These are phyloP conservation scores for Parauchenoglanis ngamensis DNA, from an alignment of 2,797 vertebrate species.

Conservation along the genomic window DNA sequence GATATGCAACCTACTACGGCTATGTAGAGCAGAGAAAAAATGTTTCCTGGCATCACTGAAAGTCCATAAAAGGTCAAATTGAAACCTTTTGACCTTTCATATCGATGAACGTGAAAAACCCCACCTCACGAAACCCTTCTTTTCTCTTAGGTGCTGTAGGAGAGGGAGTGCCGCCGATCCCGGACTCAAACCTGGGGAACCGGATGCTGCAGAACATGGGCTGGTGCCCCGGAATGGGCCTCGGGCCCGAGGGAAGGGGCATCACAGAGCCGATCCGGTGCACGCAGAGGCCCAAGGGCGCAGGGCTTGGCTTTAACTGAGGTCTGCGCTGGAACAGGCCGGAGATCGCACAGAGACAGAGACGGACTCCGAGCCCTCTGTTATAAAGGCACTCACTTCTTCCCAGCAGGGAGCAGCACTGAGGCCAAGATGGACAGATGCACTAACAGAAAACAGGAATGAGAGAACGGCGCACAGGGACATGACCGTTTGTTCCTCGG, in stretches of 20 bases:
- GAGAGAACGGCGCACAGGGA: neutral
- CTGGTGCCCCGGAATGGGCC: slow-evolving; percentile 88
- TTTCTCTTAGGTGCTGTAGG: slow-evolving; percentile 78
- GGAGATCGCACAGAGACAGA: neutral
- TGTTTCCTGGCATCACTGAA: too few relatives aligned
- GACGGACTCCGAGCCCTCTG: neutral
- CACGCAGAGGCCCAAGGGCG: slow-evolving; percentile 81
- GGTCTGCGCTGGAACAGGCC: neutral
- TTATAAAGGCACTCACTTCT: neutral
- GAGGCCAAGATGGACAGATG: slow-evolving; percentile 2
- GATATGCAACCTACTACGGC: neutral
- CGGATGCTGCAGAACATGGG: slow-evolving; percentile 97
- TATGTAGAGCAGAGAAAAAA: too few relatives aligned
- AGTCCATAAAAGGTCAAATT: neutral
- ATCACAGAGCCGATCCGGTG: slow-evolving; percentile 90
- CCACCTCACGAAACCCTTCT: neutral
- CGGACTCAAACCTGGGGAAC: slow-evolving; percentile 90
- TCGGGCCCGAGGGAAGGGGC: slow-evolving; percentile 91
- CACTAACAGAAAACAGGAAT: neutral
- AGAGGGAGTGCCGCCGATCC: slow-evolving; percentile 82
- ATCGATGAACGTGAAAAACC: neutral
- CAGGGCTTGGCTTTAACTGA: slow-evolving; percentile 79
- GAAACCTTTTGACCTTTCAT: too few relatives aligned
- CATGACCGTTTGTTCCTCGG: neutral
- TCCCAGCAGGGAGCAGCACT: slow-evolving; percentile 38